These are phyloP conservation scores for Isoperla grammatica DNA, from an alignment of 2,888 invertebrate species.

Conservation along the genomic window DNA sequence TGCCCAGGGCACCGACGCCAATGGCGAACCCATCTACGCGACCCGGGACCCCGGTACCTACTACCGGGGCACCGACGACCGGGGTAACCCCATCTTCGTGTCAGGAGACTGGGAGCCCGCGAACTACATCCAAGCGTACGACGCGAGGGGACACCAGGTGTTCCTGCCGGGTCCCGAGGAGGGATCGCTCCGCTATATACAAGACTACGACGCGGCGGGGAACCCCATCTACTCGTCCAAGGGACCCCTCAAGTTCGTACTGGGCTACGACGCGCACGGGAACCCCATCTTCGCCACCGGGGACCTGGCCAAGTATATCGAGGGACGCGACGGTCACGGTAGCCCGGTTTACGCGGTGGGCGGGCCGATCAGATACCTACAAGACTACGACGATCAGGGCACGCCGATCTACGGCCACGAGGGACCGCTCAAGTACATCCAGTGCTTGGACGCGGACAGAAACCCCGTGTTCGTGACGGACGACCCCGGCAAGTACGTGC, in stretches of 20 bases:
- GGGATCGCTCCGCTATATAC: too few relatives aligned
- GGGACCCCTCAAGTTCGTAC: neutral
- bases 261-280: constrained; percentile 38
- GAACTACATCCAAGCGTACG: neutral
- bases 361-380: constrained; percentile 38
- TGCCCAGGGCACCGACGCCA: too few relatives aligned
- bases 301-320: constrained; percentile 37
- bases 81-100: neutral
- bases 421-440: neutral
- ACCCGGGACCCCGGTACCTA: too few relatives aligned
- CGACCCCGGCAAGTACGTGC: neutral
- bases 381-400: constrained; percentile 36
- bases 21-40: too few relatives aligned
- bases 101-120: neutral
- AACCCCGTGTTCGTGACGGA: neutral
- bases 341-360: constrained; percentile 38
- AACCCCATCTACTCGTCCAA: neutral
- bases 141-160: too few relatives aligned
- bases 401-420: constrained; percentile 31
- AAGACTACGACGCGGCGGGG: too few relatives aligned
- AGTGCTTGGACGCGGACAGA: neutral
- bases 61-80: neutral
- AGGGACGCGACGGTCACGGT: constrained; percentile 39
- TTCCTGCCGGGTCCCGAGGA: too few relatives aligned
- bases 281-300: constrained; percentile 39